Evolutionary conservation across 2,888 invertebrate species (phyloP), one percentile per base, ranked within the genome.

Genomic region (Sphaerophoria rueppellii): DNA sequence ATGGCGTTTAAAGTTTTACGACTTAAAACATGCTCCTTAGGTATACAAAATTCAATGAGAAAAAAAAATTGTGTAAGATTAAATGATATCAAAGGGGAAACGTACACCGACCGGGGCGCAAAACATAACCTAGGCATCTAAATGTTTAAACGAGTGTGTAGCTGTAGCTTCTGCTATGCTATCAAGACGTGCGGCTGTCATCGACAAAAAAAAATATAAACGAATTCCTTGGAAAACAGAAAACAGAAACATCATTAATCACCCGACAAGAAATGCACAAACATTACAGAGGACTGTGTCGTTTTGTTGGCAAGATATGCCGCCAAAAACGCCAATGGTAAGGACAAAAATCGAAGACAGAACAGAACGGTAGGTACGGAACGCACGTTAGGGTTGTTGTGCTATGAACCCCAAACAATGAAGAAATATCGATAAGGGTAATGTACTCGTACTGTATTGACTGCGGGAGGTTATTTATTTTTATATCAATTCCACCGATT

Each of bases 231-330:
- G 24, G 65, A 52, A 54, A 70, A 75, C 43, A 55, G 11, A 58
- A 61, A 65, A 75, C 70, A 63, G 69, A 71, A 71, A 69, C 63
- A 58, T 58, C 80, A 81, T 81, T 81, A 81, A 81, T 81, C 80
- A 81, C 57, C 52, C 75, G 58, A 65, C 70, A 75, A 81, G 75
- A 75, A 81, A 81, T 81, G 75, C 75, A 81, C 67, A 74, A 79
- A 69, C 73, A 67, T 67, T 65, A 60, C 55, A 70, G 50, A 46
- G 58, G 67, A 54, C 52, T 9, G 43, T 43, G 43, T 43, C 2
- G 6, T 43, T 9, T 43, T 34, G 12, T 6, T 14, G 35, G 50
- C 35, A 50, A 35, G 16, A 14, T 6, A 16, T 40, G 57, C 48
- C 57, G 24, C 48, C 40, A 50, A 24, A 24, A 34, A 58, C 16